A percentile compares a stretch with the other conserved stretches of the same genome.
phyloP scores from a whole-genome alignment of 2,888 invertebrate species.

The Phymatocera aterrima region DNA sequence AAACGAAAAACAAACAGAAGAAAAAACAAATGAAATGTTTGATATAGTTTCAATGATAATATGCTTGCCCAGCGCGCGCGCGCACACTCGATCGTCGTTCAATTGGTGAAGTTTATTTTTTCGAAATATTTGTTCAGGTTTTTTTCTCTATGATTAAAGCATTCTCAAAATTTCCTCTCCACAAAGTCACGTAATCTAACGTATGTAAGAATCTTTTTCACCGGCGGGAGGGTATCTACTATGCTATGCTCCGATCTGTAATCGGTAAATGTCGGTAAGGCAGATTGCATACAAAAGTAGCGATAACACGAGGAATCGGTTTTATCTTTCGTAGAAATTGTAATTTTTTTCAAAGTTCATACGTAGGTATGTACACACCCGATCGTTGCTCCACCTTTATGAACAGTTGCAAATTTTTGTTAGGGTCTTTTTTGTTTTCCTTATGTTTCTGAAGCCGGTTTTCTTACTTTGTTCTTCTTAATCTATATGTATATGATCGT shows the following conservation, averaged over 20 bases:
- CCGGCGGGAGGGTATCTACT: neutral
- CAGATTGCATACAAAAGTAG: neutral
- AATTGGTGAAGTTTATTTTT: neutral
- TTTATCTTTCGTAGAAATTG: conserved; percentile 9
- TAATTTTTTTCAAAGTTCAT: neutral
- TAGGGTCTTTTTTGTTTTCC: too few species aligned
- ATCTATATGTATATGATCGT: neutral
- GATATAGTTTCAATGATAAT: too few species aligned
- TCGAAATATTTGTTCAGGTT: neutral
- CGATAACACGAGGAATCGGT: neutral
- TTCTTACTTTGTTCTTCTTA: too few species aligned
- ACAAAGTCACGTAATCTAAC: too few species aligned
- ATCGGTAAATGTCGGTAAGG: neutral
- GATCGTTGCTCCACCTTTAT: too few species aligned
- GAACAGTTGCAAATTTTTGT: too few species aligned
- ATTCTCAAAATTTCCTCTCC: too few species aligned
- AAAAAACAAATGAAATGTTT: neutral
- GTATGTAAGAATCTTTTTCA: too few species aligned
- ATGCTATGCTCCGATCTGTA: neutral
- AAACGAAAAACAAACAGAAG: too few species aligned
- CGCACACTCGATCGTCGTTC: neutral
- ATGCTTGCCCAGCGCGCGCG: neutral
- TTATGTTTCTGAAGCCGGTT: too few species aligned
- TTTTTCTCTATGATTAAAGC: too few species aligned
- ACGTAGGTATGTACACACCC: too few species aligned